Conservation (phyloP, 2,888 invertebrate species). For the Drosophila neonasuta region DNA sequence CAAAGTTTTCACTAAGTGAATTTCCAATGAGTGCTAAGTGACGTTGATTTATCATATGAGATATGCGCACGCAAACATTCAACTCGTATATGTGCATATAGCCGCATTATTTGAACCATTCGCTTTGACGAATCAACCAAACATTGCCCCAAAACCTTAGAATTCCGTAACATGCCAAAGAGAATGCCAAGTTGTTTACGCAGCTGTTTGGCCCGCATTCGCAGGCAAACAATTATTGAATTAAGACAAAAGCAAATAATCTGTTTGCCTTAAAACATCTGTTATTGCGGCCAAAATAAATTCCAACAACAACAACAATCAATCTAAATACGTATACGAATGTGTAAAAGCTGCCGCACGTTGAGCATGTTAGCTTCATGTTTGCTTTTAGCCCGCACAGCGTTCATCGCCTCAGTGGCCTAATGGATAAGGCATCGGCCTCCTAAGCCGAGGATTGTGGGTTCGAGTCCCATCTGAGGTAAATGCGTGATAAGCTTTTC, state of each 20-base stretch:
- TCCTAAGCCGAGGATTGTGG: constrained; percentile 70
- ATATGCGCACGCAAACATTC: constrained; percentile 24
- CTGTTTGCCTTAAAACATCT: constrained; percentile 35
- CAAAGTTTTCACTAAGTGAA: constrained; percentile 58
- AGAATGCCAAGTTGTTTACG: constrained; percentile 32
- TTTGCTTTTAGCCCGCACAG: constrained; percentile 14
- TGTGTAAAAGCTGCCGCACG: not conserved
- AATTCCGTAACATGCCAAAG: constrained; percentile 3
- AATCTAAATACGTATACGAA: constrained; percentile 9
- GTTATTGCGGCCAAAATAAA: constrained; percentile 32
- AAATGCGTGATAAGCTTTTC: not conserved
- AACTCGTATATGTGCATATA: constrained; percentile 17
- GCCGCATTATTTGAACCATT: constrained; percentile 45
- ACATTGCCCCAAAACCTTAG: constrained; percentile 32
- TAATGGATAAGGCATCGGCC: constrained; percentile 71
- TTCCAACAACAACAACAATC: constrained; percentile 13
- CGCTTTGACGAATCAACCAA: constrained; percentile 30
- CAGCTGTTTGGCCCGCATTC: constrained; percentile 53
- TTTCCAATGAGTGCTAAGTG: constrained; percentile 67
- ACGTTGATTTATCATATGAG: constrained; percentile 68
- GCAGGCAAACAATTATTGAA: constrained; percentile 40
- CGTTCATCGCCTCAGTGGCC: constrained; percentile 59
- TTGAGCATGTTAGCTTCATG: constrained; percentile 1
- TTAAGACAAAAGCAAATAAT: constrained; percentile 33
- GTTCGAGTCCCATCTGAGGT: constrained; percentile 70